phyloP scores from a whole-genome alignment of 2,113 vertebrate genomes.

The Podiceps cristatus region DNA sequence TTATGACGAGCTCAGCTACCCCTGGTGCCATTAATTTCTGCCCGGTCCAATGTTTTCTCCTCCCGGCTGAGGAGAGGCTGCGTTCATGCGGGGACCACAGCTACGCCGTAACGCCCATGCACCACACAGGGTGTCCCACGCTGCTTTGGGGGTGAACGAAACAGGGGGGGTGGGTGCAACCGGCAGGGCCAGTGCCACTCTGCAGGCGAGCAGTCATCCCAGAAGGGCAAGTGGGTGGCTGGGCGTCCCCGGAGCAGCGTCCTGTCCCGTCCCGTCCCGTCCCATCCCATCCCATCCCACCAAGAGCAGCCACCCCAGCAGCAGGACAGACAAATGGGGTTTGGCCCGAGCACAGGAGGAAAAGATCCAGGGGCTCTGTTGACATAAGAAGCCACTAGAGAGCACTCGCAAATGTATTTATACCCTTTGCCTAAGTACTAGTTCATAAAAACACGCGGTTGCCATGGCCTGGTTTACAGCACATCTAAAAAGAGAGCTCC shows the following conservation, averaged over 20 bases:
- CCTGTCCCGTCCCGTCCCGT: not conserved
- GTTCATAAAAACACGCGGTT: constrained; percentile 57
- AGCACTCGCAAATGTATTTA: constrained; percentile 70
- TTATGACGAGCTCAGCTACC: not conserved
- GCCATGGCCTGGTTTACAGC: constrained; percentile 62
- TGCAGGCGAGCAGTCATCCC: fast-evolving
- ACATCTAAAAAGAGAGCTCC: constrained; percentile 49
- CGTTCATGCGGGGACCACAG: fast-evolving
- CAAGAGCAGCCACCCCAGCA: not conserved
- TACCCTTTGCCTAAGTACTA: constrained; percentile 17
- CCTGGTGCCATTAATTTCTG: not conserved
- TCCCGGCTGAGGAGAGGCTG: not conserved
- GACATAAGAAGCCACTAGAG: constrained; percentile 66
- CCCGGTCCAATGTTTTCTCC: fast-evolving
- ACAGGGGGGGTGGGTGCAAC: fast-evolving
- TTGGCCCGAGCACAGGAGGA: constrained; percentile 15
- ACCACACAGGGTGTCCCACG: fast-evolving
- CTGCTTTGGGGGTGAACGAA: fast-evolving
- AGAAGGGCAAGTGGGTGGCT: fast-evolving
- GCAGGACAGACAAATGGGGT: not conserved
- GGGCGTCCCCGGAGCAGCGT: not conserved
- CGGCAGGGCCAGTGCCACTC: not conserved
- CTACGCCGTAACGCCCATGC: fast-evolving
- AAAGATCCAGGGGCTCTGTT: constrained; percentile 57
- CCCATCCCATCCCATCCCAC: not conserved